Percentiles rank a stretch among this genome's conserved stretches.
These are phyloP conservation scores for Gymnocephalus cernua DNA, from an alignment of 2,113 vertebrate genomes.

Conservation along the genomic window DNA sequence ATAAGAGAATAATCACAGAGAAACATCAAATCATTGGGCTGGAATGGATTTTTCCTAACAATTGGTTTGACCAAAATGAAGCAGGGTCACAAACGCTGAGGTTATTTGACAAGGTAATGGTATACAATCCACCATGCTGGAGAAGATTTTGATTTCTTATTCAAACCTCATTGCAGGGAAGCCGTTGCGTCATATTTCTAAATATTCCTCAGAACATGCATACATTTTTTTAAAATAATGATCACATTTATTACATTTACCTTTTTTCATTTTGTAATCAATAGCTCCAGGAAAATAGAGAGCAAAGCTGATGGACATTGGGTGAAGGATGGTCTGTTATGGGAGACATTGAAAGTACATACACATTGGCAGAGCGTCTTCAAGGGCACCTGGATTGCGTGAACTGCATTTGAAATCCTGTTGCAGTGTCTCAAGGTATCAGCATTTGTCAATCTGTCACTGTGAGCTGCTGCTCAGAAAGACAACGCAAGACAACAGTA, in stretches of 20 bases:
- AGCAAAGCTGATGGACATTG: background rate
- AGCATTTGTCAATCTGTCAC: background rate
- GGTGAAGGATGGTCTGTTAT: background rate
- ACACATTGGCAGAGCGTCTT: background rate
- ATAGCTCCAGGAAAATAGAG: background rate
- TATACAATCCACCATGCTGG: background rate
- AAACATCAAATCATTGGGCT: background rate
- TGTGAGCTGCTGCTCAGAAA: background rate
- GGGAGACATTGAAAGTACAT: constrained; percentile 1
- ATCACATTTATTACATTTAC: background rate
- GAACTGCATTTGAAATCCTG: constrained; percentile 5
- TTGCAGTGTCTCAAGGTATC: background rate
- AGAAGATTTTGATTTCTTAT: constrained; percentile 26
- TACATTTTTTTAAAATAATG: background rate
- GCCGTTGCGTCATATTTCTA: too few species aligned
- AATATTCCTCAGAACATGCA: background rate
- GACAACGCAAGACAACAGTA: background rate
- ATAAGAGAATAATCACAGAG: too few species aligned
- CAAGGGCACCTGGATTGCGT: constrained; percentile 12
- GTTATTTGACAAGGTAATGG: constrained; percentile 48
- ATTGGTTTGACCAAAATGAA: background rate
- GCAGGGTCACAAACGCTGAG: background rate
- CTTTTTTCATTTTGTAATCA: background rate
- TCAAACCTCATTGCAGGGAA: constrained; percentile 5
- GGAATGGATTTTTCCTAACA: background rate